phyloP scores from a whole-genome alignment of 2,113 vertebrate species.

The Tachycineta bicolor region DNA sequence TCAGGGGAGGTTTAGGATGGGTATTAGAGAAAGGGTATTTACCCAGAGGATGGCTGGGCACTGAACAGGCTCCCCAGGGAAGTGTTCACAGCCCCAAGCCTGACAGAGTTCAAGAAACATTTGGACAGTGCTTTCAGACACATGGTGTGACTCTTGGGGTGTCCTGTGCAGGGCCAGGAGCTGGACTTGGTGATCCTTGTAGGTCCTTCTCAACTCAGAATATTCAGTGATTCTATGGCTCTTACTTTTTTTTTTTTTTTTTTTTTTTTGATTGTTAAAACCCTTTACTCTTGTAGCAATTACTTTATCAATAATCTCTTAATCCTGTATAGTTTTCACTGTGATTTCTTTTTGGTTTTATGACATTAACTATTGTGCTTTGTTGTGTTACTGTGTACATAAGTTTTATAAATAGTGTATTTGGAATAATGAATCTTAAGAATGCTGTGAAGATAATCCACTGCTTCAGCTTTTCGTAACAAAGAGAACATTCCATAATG shows the following conservation, averaged over 20 bases:
- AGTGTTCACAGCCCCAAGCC: background rate
- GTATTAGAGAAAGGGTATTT: rapidly evolving
- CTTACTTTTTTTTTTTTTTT: background rate
- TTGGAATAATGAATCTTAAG: background rate
- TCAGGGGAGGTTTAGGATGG: background rate
- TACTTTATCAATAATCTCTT: background rate
- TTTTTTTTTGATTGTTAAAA: background rate
- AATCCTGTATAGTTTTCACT: background rate
- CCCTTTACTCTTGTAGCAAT: background rate
- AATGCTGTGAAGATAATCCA: background rate
- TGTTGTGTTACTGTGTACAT: background rate
- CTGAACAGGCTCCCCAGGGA: background rate
- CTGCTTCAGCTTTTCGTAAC: background rate
- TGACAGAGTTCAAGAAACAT: background rate
- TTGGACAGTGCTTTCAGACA: rapidly evolving
- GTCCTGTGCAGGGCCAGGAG: background rate
- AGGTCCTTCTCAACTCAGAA: background rate
- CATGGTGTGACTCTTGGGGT: background rate
- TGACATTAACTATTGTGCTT: background rate
- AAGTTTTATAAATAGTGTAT: background rate
- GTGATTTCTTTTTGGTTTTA: background rate
- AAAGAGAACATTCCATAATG: background rate
- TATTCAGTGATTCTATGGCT: background rate
- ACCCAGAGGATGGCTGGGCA: background rate
- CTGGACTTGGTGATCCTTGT: background rate